Evolutionary conservation across 1,140 invertebrate species (phyloP).

Genomic region (Drosophila quadrilineata): DNA sequence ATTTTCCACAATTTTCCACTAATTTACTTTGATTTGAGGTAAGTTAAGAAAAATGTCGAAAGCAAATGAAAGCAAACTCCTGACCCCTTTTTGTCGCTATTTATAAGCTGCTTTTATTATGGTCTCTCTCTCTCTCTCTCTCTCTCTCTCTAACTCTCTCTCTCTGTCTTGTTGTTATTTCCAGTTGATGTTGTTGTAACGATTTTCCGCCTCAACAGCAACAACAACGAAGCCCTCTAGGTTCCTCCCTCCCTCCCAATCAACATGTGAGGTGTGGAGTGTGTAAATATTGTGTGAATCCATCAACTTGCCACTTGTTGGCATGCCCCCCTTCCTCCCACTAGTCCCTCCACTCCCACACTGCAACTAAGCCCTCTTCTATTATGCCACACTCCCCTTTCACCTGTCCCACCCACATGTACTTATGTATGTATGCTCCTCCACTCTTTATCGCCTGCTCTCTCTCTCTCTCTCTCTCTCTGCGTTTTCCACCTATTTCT

Average conservation of each 20-base stretch:
- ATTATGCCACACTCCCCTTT: no score
- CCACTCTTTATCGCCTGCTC: not conserved
- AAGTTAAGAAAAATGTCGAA: conserved; percentile 42
- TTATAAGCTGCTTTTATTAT: conserved; percentile 55
- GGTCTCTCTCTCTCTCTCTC: no score
- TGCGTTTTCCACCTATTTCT: conserved; percentile 24
- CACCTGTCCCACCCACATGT: no score
- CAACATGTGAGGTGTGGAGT: not conserved
- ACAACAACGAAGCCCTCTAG: no score
- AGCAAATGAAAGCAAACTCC: conserved; percentile 42
- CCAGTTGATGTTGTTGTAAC: conserved; percentile 72
- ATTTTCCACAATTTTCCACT: conserved; percentile 58
- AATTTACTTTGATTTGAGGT: conserved; percentile 49
- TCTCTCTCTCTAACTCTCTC: no score
- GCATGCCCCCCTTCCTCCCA: conserved; percentile 10
- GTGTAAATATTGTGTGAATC: conserved; percentile 34
- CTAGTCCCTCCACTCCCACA: not conserved
- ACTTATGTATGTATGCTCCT: no score
- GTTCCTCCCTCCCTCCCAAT: no score
- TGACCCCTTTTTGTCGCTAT: conserved; percentile 58
- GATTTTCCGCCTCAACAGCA: conserved; percentile 67
- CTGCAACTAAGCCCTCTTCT: no score
- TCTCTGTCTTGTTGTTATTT: conserved; percentile 40
- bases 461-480: not conserved
- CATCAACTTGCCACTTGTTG: conserved; percentile 40